phyloP scores from a whole-genome alignment of 2,797 vertebrate genomes.

The Molossus molossus region DNA sequence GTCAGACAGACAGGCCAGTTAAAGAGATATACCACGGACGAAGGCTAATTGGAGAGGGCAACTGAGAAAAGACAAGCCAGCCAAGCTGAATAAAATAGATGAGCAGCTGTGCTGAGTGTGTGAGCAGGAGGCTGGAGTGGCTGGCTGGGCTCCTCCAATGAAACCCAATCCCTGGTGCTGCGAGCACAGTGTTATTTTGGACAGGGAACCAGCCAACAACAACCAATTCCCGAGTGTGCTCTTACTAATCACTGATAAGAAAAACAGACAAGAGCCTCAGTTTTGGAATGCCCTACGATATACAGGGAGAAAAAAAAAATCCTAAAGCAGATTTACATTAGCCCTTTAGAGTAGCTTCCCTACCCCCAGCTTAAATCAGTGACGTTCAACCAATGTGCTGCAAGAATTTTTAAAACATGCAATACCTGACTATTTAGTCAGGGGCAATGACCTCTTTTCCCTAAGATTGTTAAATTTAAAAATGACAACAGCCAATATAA shows the following conservation, averaged over 20 bases:
- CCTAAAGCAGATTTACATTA: not conserved
- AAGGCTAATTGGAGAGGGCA: not conserved
- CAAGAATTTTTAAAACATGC: not conserved
- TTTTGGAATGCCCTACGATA: not conserved
- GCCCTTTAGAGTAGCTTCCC: not conserved
- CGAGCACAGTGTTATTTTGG: not conserved
- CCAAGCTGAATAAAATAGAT: not conserved
- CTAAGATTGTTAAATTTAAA: not conserved
- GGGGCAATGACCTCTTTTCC: not conserved
- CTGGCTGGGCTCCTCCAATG: not conserved
- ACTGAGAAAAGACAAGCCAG: not conserved
- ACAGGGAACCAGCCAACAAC: not conserved
- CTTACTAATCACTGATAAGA: not conserved
- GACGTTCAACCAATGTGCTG: not conserved
- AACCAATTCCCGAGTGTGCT: not conserved
- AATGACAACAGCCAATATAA: not conserved
- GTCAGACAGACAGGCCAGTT: conserved; percentile 14
- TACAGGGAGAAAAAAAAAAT: not conserved
- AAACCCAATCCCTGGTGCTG: not conserved
- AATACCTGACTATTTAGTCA: not conserved
- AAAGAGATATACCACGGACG: not conserved
- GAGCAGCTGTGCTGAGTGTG: not conserved
- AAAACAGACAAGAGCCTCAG: not conserved
- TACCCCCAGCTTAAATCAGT: not conserved
- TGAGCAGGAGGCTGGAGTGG: not conserved